Evolutionary conservation across 2,888 invertebrate genomes (phyloP), one percentile per base, ranked within the genome.

Genomic region (Melanostoma scalare): DNA sequence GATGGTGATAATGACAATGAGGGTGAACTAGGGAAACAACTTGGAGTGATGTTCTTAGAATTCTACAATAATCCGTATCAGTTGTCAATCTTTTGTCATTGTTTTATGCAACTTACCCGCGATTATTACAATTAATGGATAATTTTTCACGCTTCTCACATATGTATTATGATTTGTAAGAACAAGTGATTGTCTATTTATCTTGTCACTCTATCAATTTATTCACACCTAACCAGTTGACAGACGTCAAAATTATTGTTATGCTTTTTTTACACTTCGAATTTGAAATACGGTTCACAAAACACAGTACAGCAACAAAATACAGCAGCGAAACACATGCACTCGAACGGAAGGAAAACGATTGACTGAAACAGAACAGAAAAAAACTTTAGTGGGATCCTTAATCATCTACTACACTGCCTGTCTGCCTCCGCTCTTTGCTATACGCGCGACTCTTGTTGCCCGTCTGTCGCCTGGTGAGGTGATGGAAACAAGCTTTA

Each of bases 341-440:
- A 74, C 71, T 79, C 84, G 67, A 79, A 67, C 68, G 84, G 71
- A 84, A 79, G 84, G 75, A 75, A 84, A 79, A 75, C 55, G 71
- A 71, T 84, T 84, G 79, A 84, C 84, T 84, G 78, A 84, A 78
- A 74, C 74, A 71, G 84, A 84, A 84, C 75, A 65, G 58, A 84
- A 71, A 69, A 75, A 75, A 52, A 38, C 48, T 84, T 63, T 65
- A 67, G 53, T 55, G 73, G 74, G 79, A 84, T 84, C 84, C 84
- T 84, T 84, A 75, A 79, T 69, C 74, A 71, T 79, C 84, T 74
- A 58, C 75, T 8, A 40, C 42, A 8, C 20, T 20, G 4, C 9
- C 9, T 20, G 46, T 20, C 10, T 3, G 2, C 30, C 63, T 36
- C 63, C 48, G 63, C 36, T 50, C 38, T 38, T n/a, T 71, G 68